Evolutionary conservation across 2,888 invertebrate genomes (phyloP).

Genomic region (Baccha elongata): DNA sequence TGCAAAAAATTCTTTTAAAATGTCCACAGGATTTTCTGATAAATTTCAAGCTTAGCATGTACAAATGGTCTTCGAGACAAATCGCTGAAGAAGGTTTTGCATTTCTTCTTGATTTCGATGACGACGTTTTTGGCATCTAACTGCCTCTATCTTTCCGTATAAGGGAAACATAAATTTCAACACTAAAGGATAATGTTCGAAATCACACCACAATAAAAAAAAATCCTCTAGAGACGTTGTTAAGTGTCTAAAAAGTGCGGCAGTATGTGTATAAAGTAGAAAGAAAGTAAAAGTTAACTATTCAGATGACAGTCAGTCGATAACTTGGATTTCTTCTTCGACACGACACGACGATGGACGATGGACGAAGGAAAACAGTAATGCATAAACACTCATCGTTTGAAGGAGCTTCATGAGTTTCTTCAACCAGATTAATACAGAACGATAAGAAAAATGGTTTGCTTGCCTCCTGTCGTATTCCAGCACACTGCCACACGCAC

Average conservation of each 20-base stretch:
- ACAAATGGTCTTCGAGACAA: constrained; percentile 25
- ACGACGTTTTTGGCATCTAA: constrained; percentile 26
- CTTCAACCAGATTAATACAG: constrained; percentile 62
- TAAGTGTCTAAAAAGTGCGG: constrained; percentile 8
- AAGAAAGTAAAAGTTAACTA: constrained; percentile 42
- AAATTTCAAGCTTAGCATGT: constrained; percentile 19
- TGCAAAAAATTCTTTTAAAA: constrained; percentile 42
- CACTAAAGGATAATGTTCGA: constrained; percentile 62
- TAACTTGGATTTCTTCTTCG: constrained; percentile 37
- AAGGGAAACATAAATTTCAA: constrained; percentile 58
- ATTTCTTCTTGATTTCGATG: constrained; percentile 36
- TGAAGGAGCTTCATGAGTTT: constrained; percentile 52
- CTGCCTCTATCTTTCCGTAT: neutral
- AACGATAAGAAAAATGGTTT: constrained; percentile 51
- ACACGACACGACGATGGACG: neutral
- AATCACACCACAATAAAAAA: constrained; percentile 35
- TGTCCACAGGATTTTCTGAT: constrained; percentile 36
- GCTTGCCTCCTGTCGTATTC: constrained; percentile 18
- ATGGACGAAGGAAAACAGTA: constrained; percentile 15
- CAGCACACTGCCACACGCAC: constrained; percentile 37
- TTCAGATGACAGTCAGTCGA: constrained; percentile 64
- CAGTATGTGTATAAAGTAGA: neutral
- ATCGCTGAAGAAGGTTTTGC: constrained; percentile 44
- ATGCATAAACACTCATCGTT: constrained; percentile 48
- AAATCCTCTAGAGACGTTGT: constrained; percentile 18